Percentiles rank a stretch among this genome's conserved stretches.
Conservation (phyloP, 2,888 invertebrate species). For the Erpobdella octoculata region DNA sequence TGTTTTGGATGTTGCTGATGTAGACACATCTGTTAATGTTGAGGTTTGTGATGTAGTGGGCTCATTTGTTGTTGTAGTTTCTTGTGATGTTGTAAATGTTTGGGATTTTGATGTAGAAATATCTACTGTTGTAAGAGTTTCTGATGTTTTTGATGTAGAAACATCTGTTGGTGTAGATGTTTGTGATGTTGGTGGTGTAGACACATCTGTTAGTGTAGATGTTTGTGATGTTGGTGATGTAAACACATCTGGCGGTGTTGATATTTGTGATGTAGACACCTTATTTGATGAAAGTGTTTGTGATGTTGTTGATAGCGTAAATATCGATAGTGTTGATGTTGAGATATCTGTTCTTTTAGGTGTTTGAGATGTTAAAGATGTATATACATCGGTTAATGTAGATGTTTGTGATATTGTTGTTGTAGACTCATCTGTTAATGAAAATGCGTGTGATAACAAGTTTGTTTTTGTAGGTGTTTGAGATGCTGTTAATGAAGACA, state of each 20-base stretch:
- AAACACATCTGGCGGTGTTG: neutral
- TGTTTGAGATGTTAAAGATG: neutral
- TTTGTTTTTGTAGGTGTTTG: neutral
- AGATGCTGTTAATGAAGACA: neutral
- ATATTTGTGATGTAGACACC: no score
- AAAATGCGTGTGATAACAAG: no score
- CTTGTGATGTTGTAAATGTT: neutral
- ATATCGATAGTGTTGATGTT: neutral
- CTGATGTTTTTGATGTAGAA: neutral
- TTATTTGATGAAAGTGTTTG: no score
- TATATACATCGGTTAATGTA: neutral
- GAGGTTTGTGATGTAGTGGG: neutral
- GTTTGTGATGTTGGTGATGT: neutral
- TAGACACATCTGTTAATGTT: neutral
- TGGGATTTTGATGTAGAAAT: neutral
- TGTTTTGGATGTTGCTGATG: neutral
- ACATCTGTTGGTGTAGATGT: neutral
- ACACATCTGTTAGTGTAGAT: neutral
- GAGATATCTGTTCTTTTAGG: neutral
- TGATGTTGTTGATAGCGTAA: neutral
- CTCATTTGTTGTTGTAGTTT: neutral
- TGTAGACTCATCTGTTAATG: neutral
- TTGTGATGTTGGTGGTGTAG: neutral
- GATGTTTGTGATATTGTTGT: neutral
- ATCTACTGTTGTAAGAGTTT: no score